Conservation (phyloP, 2,113 vertebrate genomes). For the Casuarius casuarius region DNA sequence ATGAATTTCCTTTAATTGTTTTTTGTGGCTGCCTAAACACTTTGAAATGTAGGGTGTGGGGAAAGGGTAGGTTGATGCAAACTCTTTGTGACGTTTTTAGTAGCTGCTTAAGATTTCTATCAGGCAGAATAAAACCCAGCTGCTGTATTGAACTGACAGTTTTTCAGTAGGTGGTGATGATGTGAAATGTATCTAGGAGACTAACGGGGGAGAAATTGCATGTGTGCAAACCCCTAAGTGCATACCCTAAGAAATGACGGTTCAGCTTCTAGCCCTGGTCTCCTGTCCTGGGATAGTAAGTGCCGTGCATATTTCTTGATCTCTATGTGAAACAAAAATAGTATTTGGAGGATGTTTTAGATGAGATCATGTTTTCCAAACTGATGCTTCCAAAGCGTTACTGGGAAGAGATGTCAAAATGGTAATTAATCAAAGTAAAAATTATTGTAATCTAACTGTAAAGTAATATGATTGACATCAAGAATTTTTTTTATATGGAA, state of each 20-base stretch:
- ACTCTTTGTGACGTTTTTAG: slow-evolving; percentile 49
- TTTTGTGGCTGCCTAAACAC: slow-evolving; percentile 43
- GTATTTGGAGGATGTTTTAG: background rate
- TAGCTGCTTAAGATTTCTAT: background rate
- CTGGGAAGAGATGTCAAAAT: background rate
- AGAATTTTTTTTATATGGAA: background rate
- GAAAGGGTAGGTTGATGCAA: slow-evolving; percentile 32
- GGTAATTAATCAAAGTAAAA: background rate
- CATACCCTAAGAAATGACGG: background rate
- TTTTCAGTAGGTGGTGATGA: background rate
- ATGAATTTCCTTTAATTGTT: slow-evolving; percentile 69
- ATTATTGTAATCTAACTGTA: background rate
- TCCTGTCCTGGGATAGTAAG: background rate
- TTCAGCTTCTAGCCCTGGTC: background rate
- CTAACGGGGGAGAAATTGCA: background rate
- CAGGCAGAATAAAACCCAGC: background rate
- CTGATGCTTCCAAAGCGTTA: background rate
- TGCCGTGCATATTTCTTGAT: background rate
- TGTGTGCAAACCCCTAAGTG: background rate
- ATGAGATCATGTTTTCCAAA: background rate
- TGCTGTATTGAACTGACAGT: background rate
- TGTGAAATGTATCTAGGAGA: background rate
- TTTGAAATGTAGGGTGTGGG: slow-evolving; percentile 68
- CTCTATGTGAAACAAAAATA: background rate
- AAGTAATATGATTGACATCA: background rate